These are phyloP conservation scores for Caenorhabditis virilis DNA, from an alignment of 2,888 invertebrate genomes.

Conservation along the genomic window DNA sequence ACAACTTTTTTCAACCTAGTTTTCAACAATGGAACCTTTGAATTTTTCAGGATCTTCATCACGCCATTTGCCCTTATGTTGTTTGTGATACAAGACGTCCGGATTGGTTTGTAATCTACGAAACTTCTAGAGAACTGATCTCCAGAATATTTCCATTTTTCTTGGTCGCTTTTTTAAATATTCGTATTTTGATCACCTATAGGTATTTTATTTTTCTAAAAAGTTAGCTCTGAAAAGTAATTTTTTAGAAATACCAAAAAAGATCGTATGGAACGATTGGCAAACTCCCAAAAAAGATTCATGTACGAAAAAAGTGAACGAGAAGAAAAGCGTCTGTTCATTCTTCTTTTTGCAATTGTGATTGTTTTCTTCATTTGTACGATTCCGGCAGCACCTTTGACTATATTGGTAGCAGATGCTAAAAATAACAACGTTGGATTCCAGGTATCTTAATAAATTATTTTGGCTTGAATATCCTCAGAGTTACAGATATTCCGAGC, in stretches of 20 bases:
- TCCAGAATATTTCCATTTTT: slow-evolving; percentile 71
- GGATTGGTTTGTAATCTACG: slow-evolving; percentile 60
- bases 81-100: slow-evolving; percentile 61
- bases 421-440: slow-evolving; percentile 60
- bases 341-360: slow-evolving; percentile 71
- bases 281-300: slow-evolving; percentile 54
- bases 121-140: slow-evolving; percentile 65
- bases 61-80: slow-evolving; percentile 56
- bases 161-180: slow-evolving; percentile 71
- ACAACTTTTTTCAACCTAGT: background rate
- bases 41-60: slow-evolving; percentile 13
- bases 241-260: slow-evolving; percentile 68
- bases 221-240: background rate
- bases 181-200: slow-evolving; percentile 71
- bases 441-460: slow-evolving; percentile 45
- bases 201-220: slow-evolving; percentile 36
- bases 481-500: slow-evolving; percentile 71
- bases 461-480: background rate
- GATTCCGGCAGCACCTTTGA: slow-evolving; percentile 71
- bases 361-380: slow-evolving; percentile 72
- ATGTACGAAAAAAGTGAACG: slow-evolving; percentile 59
- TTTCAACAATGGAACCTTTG: background rate
- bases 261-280: slow-evolving; percentile 67
- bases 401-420: slow-evolving; percentile 70
- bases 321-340: slow-evolving; percentile 71